Base-by-base conservation (phyloP, 2,113 vertebrate genomes). In the Elephas maximus region DNA sequence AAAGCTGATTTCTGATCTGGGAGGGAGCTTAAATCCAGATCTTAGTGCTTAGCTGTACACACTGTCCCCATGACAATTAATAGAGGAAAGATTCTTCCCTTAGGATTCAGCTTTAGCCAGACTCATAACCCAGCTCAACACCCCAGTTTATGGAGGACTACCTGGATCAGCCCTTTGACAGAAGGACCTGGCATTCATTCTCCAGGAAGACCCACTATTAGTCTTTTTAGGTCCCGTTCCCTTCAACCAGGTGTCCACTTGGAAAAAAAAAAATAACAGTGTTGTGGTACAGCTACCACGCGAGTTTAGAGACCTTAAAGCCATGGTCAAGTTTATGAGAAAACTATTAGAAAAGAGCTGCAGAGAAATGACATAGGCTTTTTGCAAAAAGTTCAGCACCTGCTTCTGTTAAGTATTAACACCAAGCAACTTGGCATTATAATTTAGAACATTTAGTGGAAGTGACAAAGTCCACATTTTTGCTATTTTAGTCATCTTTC, bases 361-460 rank as follows among this genome's bases (percentile, higher is more conserved):
- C 14, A 51, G 81, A 11, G 60, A 96, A 81, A 82, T 24, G 11
- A 73, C 33, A 9, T 2, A 15, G 41, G 62, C 44, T 82, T 48
- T 76, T 45, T 18, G 24, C 48, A 82, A 90, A 53, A 80, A 11
- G 28, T 11, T 90, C 51, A 63, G 77, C 44, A 20, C 10, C 73
- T 90, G 48, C 63, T 71, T 76, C 73, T 33, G 53, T 63, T 71
- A 69, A 41, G 71, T 71, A 74, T 60, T 45, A 82, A 78, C 21
- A 33, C 33, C 1, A 57, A 82, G 17, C 41, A 37, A 80, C n/a
- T 71, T 41, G 26, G 45, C 6, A 7, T 44, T 24, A 8, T n/a
- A 21, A 79, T 78, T 53, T 88, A 73, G 67, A 92, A 80, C 45
- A 74, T 77, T 91, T 21, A 24, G 26, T 96, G 74, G 62, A 78